Conservation (phyloP, 2,113 vertebrate genomes). For the Chionis minor region DNA sequence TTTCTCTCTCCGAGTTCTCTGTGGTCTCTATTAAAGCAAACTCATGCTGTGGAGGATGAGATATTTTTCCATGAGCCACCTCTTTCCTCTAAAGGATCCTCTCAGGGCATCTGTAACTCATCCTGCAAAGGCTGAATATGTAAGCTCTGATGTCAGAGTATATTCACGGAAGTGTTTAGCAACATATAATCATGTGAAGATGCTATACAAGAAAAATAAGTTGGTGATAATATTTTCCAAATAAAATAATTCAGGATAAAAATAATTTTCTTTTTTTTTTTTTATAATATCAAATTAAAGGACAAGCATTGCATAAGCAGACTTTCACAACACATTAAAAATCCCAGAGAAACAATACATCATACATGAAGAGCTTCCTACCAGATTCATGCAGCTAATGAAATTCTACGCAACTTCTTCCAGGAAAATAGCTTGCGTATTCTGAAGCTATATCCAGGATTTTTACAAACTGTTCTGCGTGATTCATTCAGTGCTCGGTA, state of each 20-base stretch:
- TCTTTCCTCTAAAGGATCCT: neutral
- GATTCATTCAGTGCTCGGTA: neutral
- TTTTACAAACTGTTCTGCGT: slow-evolving; percentile 55
- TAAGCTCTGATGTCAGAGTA: neutral
- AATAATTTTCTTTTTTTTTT: neutral
- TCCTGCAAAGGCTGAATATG: neutral
- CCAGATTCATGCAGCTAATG: slow-evolving; percentile 23
- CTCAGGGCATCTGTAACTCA: neutral
- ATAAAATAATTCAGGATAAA: slow-evolving; percentile 19
- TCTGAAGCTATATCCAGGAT: slow-evolving; percentile 14
- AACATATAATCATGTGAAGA: slow-evolving; percentile 11
- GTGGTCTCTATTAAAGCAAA: neutral
- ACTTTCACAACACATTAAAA: slow-evolving; percentile 44
- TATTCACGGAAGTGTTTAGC: neutral
- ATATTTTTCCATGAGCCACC: neutral
- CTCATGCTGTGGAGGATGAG: neutral
- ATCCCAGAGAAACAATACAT: slow-evolving; percentile 25
- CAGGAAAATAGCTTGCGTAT: slow-evolving; percentile 21
- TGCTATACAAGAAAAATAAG: neutral
- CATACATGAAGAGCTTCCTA: slow-evolving; percentile 28
- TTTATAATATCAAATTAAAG: slow-evolving; percentile 9
- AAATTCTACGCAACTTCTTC: slow-evolving; percentile 36
- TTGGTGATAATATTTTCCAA: slow-evolving; percentile 8
- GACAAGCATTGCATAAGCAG: slow-evolving; percentile 11
- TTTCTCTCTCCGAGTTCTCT: neutral